Evolutionary conservation across 2,888 invertebrate genomes (phyloP), one percentile per base, ranked within the genome.

Genomic region (Cordylochernes scorpioides): DNA sequence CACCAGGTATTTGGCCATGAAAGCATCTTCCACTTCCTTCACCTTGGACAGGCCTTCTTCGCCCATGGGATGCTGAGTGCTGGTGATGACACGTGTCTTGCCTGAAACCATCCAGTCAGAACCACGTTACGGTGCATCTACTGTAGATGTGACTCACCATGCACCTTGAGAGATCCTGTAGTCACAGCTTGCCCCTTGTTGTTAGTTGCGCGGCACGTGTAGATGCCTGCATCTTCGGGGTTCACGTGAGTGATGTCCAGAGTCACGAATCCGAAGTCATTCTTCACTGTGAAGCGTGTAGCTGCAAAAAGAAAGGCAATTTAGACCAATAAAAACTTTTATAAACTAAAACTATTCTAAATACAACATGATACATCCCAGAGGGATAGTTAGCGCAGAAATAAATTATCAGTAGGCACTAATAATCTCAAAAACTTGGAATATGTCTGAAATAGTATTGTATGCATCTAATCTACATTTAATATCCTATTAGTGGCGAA

Each of bases 261-360:
- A 10, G 84, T 70, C 7, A 91, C 78, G 48, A 75, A 84, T 32
- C 94, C 94, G 53, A 97, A 94, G 52, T 97, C 94, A 49, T 84
- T 78, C 10, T 72, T 74, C 15, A 77, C 72, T 55, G 80, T 78
- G 52, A 73, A 88, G 49, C 86, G 69, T 27, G 86, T 68, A 16
- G 82, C 88, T 41, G 67, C 67, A 22, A 22, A n/a, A n/a, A 19
- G 9, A n/a, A 19, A 22, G 12, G 6, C 12, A 22, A 22, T 22
- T 22, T 5, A 19, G 14, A 22, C 14, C 14, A 22, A n/a, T n/a
- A n/a, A n/a, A n/a, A n/a, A n/a, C n/a, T n/a, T n/a, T n/a, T n/a
- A n/a, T n/a, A n/a, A n/a, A n/a, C n/a, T n/a, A n/a, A n/a, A n/a
- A n/a, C n/a, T n/a, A n/a, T n/a, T n/a, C n/a, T n/a, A n/a, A n/a